Evolutionary conservation across 2,797 vertebrate species (phyloP).

Genomic region (Avahi laniger): DNA sequence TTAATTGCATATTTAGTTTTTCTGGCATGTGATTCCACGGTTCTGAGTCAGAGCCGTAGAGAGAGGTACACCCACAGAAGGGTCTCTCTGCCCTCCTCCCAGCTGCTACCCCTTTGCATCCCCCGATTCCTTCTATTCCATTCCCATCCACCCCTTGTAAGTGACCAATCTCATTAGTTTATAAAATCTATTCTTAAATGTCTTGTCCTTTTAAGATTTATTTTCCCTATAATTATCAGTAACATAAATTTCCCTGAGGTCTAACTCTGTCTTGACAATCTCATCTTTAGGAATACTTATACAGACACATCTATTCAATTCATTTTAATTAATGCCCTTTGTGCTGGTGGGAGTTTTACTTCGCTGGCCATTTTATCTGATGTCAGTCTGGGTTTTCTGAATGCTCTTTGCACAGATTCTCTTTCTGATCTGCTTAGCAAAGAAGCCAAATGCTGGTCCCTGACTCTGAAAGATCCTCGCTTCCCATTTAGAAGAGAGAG

Average conservation of each 20-base stretch:
- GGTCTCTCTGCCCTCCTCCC: neutral
- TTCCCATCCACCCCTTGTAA: neutral
- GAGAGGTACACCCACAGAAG: neutral
- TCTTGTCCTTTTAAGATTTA: slow-evolving; percentile 60
- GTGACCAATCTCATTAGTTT: slow-evolving; percentile 28
- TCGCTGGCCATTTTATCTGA: slow-evolving; percentile 15
- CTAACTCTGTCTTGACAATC: slow-evolving; percentile 50
- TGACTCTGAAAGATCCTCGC: neutral
- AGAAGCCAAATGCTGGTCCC: slow-evolving; percentile 21
- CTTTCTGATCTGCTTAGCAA: neutral
- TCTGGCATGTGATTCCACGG: neutral
- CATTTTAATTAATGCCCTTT: slow-evolving; percentile 52
- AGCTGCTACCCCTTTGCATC: neutral
- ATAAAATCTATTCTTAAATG: slow-evolving; percentile 67
- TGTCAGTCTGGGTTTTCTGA: neutral
- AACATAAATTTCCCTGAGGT: slow-evolving; percentile 64
- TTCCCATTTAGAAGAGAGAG: slow-evolving; percentile 14
- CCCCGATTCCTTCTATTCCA: neutral
- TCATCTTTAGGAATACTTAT: slow-evolving; percentile 66
- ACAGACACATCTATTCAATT: slow-evolving; percentile 42
- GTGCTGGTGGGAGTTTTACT: slow-evolving; percentile 54
- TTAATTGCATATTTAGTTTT: neutral
- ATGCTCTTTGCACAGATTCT: neutral
- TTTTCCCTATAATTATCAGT: slow-evolving; percentile 61
- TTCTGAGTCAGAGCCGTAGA: neutral